Evolutionary conservation across 1,140 invertebrate species (phyloP).

Genomic region (Drosophila ercepeae): DNA sequence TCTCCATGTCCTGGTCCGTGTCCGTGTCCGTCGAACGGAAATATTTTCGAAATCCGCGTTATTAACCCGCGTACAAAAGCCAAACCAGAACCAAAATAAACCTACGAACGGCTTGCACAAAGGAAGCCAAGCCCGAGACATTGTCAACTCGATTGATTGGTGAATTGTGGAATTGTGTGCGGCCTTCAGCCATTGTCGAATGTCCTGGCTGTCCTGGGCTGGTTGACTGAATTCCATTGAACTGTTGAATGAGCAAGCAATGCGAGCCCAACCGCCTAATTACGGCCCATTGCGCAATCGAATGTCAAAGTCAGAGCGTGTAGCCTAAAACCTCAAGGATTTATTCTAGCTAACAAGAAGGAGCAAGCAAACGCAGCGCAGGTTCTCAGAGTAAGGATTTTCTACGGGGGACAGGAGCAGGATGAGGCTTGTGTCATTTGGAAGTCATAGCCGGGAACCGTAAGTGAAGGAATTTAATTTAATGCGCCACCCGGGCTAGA

Average conservation of each 20-base stretch:
- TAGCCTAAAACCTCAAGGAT: slow-evolving; percentile 25
- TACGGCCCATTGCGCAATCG: slow-evolving; percentile 74
- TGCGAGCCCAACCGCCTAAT: slow-evolving; percentile 53
- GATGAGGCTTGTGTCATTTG: slow-evolving; percentile 46
- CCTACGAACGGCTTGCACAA: slow-evolving; percentile 5
- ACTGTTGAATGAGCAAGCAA: slow-evolving; percentile 61
- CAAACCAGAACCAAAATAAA: slow-evolving; percentile 43
- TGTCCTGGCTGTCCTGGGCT: neutral
- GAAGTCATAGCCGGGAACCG: slow-evolving; percentile 40
- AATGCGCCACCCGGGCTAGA: slow-evolving; percentile 28
- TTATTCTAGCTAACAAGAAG: slow-evolving; percentile 3
- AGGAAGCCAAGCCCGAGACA: slow-evolving; percentile 4
- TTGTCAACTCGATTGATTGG: slow-evolving; percentile 37
- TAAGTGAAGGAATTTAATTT: slow-evolving; percentile 54
- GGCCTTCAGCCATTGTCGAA: slow-evolving; percentile 12
- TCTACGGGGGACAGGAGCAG: slow-evolving; percentile 30
- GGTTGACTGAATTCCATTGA: slow-evolving; percentile 43
- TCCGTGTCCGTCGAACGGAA: slow-evolving; percentile 63
- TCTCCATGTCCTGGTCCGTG: slow-evolving; percentile 12
- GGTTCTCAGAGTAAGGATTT: slow-evolving; percentile 6
- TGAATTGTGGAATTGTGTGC: slow-evolving; percentile 9
- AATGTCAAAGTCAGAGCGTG: slow-evolving; percentile 26
- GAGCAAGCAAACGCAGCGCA: slow-evolving; percentile 15
- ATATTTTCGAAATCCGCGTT: slow-evolving; percentile 65
- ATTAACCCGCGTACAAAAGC: slow-evolving; percentile 36